These are phyloP conservation scores for Physeter macrocephalus DNA, from an alignment of 2,113 vertebrate genomes.

Conservation along the genomic window DNA sequence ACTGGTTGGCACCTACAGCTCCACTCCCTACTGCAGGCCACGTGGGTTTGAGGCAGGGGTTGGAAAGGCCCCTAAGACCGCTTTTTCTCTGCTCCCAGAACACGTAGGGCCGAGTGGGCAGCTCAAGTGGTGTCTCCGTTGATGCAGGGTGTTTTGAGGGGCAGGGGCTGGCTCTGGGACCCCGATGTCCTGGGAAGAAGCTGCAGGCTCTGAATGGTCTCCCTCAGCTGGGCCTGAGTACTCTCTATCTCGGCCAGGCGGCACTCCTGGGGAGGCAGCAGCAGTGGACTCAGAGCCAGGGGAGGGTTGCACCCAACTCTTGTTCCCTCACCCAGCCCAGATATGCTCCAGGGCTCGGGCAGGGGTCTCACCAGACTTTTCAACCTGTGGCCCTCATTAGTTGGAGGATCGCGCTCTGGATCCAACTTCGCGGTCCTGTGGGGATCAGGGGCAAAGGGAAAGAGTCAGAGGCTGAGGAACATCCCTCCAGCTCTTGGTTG, in stretches of 20 bases:
- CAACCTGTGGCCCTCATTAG: neutral
- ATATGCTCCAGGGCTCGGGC: neutral
- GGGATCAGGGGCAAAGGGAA: neutral
- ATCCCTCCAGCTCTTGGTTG: neutral
- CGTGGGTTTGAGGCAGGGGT: neutral
- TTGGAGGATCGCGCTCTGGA: neutral
- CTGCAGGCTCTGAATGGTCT: neutral
- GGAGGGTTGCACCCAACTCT: neutral
- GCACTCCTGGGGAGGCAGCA: conserved; percentile 54
- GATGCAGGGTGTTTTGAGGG: conserved; percentile 13
- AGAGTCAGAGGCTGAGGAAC: neutral
- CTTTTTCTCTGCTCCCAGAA: neutral
- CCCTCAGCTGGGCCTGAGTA: conserved; percentile 60
- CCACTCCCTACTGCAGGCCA: neutral
- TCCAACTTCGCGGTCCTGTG: conserved; percentile 8
- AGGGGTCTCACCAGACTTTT: conserved; percentile 51
- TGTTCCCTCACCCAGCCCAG: neutral
- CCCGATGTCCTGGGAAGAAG: neutral
- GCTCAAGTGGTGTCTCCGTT: conserved; percentile 69
- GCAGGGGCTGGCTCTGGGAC: neutral
- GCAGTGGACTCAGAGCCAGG: neutral
- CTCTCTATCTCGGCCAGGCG: conserved; percentile 64
- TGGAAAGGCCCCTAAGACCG: neutral
- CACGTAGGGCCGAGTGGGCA: neutral
- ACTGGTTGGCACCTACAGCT: neutral